These are phyloP conservation scores for Acanthurus leucopareius DNA, from an alignment of 2,797 vertebrate genomes.

Conservation along the genomic window DNA sequence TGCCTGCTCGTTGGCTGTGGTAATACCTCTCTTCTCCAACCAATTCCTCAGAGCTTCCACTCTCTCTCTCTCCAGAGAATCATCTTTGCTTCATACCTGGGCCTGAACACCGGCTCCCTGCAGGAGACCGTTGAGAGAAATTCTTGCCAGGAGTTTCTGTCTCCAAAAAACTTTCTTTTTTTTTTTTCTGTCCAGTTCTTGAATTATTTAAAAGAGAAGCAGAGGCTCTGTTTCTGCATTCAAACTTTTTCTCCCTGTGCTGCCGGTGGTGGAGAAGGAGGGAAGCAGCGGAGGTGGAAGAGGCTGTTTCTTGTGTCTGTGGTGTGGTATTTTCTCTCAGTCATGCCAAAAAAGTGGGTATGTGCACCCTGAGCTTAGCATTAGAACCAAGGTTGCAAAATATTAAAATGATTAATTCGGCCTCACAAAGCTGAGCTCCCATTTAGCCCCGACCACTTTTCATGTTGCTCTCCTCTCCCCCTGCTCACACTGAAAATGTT, in stretches of 20 bases:
- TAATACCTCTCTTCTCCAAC: conserved; percentile 22
- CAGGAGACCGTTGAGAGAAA: conserved; percentile 34
- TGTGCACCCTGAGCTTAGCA: conserved; percentile 48
- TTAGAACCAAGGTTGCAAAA: conserved; percentile 58
- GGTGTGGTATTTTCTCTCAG: conserved; percentile 42
- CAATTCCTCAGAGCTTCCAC: conserved; percentile 8
- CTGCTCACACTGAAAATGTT: conserved; percentile 50
- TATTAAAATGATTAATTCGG: conserved; percentile 72
- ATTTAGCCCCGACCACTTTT: conserved; percentile 46
- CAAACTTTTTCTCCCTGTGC: conserved; percentile 46
- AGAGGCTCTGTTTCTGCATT: conserved; percentile 54
- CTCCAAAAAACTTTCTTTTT: conserved; percentile 47
- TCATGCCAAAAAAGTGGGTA: conserved; percentile 51
- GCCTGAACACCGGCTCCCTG: conserved; percentile 33
- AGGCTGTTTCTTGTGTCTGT: conserved; percentile 22
- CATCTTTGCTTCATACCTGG: conserved; percentile 46
- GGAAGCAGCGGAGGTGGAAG: conserved; percentile 24
- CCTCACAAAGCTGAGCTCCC: conserved; percentile 41
- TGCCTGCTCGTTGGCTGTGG: conserved; percentile 20
- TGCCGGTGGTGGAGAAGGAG: conserved; percentile 21
- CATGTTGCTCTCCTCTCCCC: conserved; percentile 37
- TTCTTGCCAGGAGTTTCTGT: conserved; percentile 61
- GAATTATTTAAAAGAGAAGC: conserved; percentile 79
- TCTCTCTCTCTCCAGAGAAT: conserved; percentile 52
- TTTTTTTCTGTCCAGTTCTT: conserved; percentile 62